phyloP scores from a whole-genome alignment of 2,797 vertebrate genomes.

The Crax fasciolata region DNA sequence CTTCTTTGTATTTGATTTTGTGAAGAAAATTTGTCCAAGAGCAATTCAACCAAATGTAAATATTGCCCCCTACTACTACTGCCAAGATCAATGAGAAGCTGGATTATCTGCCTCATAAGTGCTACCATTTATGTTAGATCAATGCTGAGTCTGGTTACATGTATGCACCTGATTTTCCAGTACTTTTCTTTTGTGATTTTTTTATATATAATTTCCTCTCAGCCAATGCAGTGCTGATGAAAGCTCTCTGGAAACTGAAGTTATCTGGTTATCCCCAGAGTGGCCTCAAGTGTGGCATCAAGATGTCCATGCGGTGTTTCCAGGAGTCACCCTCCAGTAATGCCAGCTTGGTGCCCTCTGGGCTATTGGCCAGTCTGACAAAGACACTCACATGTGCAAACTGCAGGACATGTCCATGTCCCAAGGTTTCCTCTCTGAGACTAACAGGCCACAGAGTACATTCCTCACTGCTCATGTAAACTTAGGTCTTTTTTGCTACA shows the following conservation, averaged over 20 bases:
- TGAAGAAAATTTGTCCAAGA: slow-evolving; percentile 27
- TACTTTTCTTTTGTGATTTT: neutral
- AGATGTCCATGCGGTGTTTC: neutral
- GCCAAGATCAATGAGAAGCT: slow-evolving; percentile 35
- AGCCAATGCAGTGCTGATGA: neutral
- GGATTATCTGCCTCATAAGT: slow-evolving; percentile 12
- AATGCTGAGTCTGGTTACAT: neutral
- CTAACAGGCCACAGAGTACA: neutral
- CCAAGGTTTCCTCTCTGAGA: neutral
- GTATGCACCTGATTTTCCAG: neutral
- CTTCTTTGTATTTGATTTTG: neutral
- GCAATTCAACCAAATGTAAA: slow-evolving; percentile 41
- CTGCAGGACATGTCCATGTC: neutral
- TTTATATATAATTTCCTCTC: neutral
- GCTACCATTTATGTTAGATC: slow-evolving; percentile 36
- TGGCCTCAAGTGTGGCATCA: neutral
- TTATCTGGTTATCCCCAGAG: neutral
- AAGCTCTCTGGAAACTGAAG: slow-evolving; percentile 16
- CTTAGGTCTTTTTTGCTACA: neutral
- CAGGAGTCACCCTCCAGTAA: neutral
- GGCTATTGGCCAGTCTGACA: neutral
- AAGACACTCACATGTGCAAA: neutral
- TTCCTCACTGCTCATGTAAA: neutral
- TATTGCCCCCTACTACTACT: slow-evolving; percentile 39
- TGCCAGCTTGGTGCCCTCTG: neutral